These are phyloP conservation scores for Trematocara caparti DNA, from an alignment of 2,797 vertebrate genomes.

Conservation along the genomic window DNA sequence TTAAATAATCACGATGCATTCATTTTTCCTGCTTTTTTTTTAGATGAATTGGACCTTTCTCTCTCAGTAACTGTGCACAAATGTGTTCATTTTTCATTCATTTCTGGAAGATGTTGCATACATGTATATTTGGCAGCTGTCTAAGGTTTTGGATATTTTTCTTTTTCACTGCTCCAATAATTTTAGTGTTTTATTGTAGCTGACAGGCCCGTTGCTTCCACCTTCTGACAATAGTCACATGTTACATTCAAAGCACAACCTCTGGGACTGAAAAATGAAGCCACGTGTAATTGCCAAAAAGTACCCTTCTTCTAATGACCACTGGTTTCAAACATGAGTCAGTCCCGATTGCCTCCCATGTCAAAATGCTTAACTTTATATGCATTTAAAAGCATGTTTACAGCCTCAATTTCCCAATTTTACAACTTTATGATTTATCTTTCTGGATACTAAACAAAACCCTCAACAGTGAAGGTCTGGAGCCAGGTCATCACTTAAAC, in stretches of 20 bases:
- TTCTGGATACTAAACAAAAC: background rate
- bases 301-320: background rate
- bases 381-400: background rate
- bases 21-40: background rate
- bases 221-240: background rate
- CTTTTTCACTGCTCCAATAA: background rate
- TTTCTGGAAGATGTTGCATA: background rate
- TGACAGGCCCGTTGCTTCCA: background rate
- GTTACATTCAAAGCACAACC: rapidly evolving
- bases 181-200: background rate
- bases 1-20: background rate
- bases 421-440: background rate
- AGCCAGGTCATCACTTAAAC: rapidly evolving
- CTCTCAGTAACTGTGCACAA: background rate
- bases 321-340: background rate
- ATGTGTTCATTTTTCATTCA: background rate
- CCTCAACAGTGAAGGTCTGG: background rate
- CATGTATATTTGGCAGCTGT: background rate
- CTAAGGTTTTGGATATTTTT: background rate
- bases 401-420: background rate
- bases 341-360: background rate
- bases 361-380: background rate
- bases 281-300: background rate
- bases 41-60: rapidly evolving
- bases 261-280: background rate